Percentiles rank a stretch among this genome's conserved stretches.
Conservation (phyloP, 2,113 vertebrate species). For the Sisor rabdophorus region DNA sequence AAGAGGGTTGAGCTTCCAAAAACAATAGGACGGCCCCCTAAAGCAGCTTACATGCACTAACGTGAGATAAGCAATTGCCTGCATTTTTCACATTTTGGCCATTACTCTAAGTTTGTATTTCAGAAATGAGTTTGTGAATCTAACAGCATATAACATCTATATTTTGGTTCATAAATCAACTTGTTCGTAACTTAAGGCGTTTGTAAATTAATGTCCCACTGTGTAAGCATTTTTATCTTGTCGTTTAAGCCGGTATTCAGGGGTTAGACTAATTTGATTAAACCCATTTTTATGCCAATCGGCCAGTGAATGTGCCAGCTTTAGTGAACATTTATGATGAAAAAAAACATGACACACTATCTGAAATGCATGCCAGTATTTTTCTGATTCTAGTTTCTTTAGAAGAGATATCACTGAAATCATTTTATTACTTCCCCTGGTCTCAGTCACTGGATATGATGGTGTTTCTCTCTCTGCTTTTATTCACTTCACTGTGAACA, state of each 20-base stretch:
- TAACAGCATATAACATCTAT: too few species aligned
- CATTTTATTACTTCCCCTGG: not conserved
- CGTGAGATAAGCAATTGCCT: too few species aligned
- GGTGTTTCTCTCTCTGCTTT: not conserved
- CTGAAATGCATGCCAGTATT: not conserved
- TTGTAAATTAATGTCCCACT: too few species aligned
- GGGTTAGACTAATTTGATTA: not conserved
- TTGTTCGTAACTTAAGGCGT: too few species aligned
- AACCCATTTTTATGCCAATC: not conserved
- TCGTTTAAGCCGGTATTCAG: not conserved
- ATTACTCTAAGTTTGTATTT: too few species aligned
- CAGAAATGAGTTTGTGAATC: too few species aligned
- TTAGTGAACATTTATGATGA: not conserved
- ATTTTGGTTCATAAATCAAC: too few species aligned
- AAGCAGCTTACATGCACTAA: too few species aligned
- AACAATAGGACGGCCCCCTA: too few species aligned
- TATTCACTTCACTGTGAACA: not conserved
- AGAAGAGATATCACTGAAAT: not conserved
- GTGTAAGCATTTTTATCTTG: too few species aligned
- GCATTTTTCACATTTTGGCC: too few species aligned
- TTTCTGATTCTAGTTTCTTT: not conserved
- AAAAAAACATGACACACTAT: not conserved
- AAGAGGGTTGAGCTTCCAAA: too few species aligned
- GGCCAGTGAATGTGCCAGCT: not conserved
- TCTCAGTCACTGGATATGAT: not conserved